Evolutionary conservation across 2,888 invertebrate genomes (phyloP), one percentile per base, ranked within the genome.

Genomic region (Melanotus villosus): DNA sequence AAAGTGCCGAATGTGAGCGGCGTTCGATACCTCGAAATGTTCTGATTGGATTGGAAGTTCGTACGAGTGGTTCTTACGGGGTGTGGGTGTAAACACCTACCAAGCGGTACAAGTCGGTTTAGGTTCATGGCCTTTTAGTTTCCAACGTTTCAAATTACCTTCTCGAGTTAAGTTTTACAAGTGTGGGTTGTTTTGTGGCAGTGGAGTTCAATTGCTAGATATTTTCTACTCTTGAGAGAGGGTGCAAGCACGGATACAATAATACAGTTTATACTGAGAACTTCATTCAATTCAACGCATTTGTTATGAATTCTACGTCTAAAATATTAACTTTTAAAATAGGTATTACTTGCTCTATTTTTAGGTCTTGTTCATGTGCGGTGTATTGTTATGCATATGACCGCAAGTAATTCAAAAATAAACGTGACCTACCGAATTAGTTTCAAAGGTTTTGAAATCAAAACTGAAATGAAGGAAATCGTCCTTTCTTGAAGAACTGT

Each of bases 161-260:
- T 50, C 47, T 62, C 34, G n/a, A 23, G 34, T 62, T 32, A 59
- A 58, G 43, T 59, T 59, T 34, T 50, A 62, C 62, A 58, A 32
- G 47, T 30, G 65, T 65, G 18, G 45, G 38, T 19, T 45, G 32
- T 73, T 78, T 81, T 19, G 62, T 16, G 52, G 78, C 76, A 72
- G 74, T 75, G 50, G 78, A 50, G 18, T 52, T 52, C 34, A 16
- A 26, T 26, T 26, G 26, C 26, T 3, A 26, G 26, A 26, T 26
- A 3, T 5, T 26, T 26, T 26, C 32, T 52, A n/a, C 32, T 52
- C n/a, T 10, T 43, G 10, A 43, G 19, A 43, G 18, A 43, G 19
- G 43, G 43, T 43, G 34, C 34, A 34, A 14, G 41, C 14, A 9
- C 41, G 6, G 41, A 14, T 41, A 41, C 18, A 41, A 16, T 41